A percentile compares a stretch with the other conserved stretches of the same genome.
phyloP scores from a whole-genome alignment of 2,888 invertebrate genomes.

The Dendrolimus houi region DNA sequence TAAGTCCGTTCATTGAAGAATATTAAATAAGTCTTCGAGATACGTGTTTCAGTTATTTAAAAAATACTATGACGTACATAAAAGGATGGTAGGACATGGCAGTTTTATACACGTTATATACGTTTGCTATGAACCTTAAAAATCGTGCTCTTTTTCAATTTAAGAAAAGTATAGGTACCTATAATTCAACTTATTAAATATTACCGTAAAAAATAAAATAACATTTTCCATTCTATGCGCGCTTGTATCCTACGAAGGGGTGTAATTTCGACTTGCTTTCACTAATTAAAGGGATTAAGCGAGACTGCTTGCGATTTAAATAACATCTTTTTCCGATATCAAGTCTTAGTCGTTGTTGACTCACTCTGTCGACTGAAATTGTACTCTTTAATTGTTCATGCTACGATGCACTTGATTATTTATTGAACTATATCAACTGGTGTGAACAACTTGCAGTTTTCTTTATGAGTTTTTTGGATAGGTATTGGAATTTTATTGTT shows the following conservation, averaged over 20 bases:
- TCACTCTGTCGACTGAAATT: slow-evolving; percentile 16
- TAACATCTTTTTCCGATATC: slow-evolving; percentile 30
- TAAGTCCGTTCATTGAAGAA: too few species aligned
- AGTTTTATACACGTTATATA: background rate
- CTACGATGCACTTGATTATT: slow-evolving; percentile 25
- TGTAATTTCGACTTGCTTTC: slow-evolving; percentile 37
- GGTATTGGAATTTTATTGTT: too few species aligned
- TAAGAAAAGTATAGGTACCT: too few species aligned
- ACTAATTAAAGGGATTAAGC: slow-evolving; percentile 58
- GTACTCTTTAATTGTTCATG: slow-evolving; percentile 38
- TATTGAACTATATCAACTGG: too few species aligned
- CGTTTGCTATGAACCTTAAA: background rate
- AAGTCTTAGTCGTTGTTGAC: slow-evolving; percentile 21
- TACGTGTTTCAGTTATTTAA: too few species aligned
- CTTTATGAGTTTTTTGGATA: too few species aligned
- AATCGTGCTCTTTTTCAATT: background rate
- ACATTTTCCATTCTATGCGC: background rate
- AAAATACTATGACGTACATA: too few species aligned
- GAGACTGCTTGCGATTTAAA: slow-evolving; percentile 31
- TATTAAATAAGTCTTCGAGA: too few species aligned
- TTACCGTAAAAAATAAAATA: too few species aligned
- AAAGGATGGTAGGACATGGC: too few species aligned
- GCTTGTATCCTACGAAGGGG: slow-evolving; percentile 11
- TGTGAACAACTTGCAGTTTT: too few species aligned
- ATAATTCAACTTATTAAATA: too few species aligned